phyloP scores from a whole-genome alignment of 2,113 vertebrate genomes.

The Alligator mississippiensis region DNA sequence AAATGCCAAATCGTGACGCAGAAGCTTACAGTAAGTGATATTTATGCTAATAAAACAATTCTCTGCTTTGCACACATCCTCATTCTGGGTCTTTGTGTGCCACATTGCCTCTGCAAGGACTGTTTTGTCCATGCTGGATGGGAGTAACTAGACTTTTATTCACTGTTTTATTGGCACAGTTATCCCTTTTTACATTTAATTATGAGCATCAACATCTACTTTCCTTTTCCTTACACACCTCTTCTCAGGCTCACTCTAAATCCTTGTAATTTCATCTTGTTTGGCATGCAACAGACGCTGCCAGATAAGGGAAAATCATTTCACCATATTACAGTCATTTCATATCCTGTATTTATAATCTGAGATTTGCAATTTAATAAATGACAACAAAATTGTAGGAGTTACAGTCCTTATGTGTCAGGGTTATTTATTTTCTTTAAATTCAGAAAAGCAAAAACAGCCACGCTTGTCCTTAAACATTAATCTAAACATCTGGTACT shows the following conservation, averaged over 20 bases:
- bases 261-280: neutral
- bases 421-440: neutral
- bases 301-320: neutral
- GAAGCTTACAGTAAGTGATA: neutral
- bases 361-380: neutral
- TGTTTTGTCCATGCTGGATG: neutral
- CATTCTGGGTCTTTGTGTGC: neutral
- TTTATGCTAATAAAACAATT: neutral
- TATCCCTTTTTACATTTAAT: neutral
- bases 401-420: neutral
- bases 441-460: neutral
- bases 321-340: neutral
- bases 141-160: neutral
- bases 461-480: neutral
- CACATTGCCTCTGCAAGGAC: neutral
- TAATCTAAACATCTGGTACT: neutral
- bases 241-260: neutral
- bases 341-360: fast-evolving
- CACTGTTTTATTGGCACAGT: neutral
- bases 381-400: neutral
- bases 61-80: neutral
- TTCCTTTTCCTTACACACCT: fast-evolving
- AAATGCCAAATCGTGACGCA: neutral
- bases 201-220: neutral
- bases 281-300: neutral